Evolutionary conservation across 2,113 vertebrate species (phyloP), one percentile per base, ranked within the genome.

Genomic region (Apeltes quadracus): DNA sequence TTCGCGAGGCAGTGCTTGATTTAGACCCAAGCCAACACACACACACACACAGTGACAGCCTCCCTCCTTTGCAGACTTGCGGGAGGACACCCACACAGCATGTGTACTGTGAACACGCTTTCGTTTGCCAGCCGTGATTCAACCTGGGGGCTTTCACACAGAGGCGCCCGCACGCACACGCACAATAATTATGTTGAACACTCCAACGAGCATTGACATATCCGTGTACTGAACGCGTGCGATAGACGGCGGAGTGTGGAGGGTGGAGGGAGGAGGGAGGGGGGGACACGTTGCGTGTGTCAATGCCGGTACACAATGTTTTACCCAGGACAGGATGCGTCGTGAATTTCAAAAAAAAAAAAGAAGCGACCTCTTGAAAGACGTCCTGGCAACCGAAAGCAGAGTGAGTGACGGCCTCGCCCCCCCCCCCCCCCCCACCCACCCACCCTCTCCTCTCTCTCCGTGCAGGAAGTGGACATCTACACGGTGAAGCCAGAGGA

Each of bases 401-500:
- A 0, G 29, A 6, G 46, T 10, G 57, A 20, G 9, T 16, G 0
- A 4, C 1, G 0, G 2, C 29, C 20, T 18, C 13, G 11, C 38
- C 27, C 38, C n/a, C n/a, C n/a, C n/a, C n/a, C n/a, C n/a, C n/a
- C n/a, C n/a, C n/a, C n/a, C n/a, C n/a, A n/a, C n/a, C n/a, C n/a
- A n/a, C n/a, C n/a, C n/a, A n/a, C n/a, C n/a, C n/a, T n/a, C n/a
- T n/a, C n/a, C n/a, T n/a, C n/a, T n/a, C n/a, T 11, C n/a, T 85
- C 79, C 65, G 32, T 7, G 13, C 87, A 99, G 97, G 97, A 99
- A 82, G 96, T 99, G 84, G 97, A 99, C 85, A 96, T 99, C 88
- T 98, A 98, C 87, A 98, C 95, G 0, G 97, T 98, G 86, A 98
- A 97, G 91, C 91, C 93, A 1, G 97, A 98, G 80, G 97, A 99